Base-by-base conservation (phyloP, 1,140 invertebrate genomes). In the Gonioctena quinquepunctata region DNA sequence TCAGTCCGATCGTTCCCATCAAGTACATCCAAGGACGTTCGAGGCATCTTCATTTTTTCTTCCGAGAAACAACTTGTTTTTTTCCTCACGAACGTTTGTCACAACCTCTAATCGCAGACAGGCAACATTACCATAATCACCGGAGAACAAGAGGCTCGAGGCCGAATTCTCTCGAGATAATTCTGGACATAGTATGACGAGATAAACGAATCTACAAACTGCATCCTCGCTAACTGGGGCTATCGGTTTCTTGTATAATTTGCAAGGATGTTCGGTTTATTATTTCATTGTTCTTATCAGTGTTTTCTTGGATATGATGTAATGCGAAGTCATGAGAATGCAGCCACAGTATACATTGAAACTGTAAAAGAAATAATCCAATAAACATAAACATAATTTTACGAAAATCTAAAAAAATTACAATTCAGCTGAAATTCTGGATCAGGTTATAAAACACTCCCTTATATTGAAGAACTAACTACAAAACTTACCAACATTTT, bases 151-250 rank as follows among this genome's bases (percentile, higher is more conserved):
- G 21, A 21, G 8, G 54, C 54, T 25, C 25, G 16, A 11, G 54
- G 54, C 54, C 8, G 19, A 25, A 57, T 25, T 57, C 54, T 25
- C 3, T 21, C 16, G 21, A 25, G 54, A 57, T 57, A 57, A 57
- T 57, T 25, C 54, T n/a, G 5, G 16, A n/a, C 22, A 21, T 57
- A 23, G 21, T 21, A 57, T 57, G 54, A 57, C 22, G 25, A 57
- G 54, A 57, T 57, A 57, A 57, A 57, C 21, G 54, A 57, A 42
- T 21, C 54, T 57, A 21, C 54, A 57, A 42, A 57, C 54, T 57
- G 54, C 54, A 57, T 57, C 54, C 54, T 57, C 54, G 54, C 16
- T 22, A 42, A 42, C 33, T 42, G 33, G 33, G 33, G 33, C 33
- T 42, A 42, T 42, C 33, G 33, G 33, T 42, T 42, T 42, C 33